Base-by-base conservation (phyloP, 1,140 invertebrate genomes). In the Drosophila arawakana region DNA sequence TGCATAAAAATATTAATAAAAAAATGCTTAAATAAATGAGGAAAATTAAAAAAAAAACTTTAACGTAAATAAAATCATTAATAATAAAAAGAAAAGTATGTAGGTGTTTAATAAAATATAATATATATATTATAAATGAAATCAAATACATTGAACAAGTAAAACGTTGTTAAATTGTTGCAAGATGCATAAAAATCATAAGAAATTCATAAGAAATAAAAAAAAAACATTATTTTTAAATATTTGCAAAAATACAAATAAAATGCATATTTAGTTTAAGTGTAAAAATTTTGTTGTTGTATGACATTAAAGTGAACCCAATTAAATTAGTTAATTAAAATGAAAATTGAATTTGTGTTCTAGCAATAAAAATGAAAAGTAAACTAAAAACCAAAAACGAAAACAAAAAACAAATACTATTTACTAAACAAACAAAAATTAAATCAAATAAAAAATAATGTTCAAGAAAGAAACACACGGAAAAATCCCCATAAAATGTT, bases 151-250 rank as follows among this genome's bases (percentile, higher is more conserved):
- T 73, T 85, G 68, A 86, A 68, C 65, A 90, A 86, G 80, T 90
- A 90, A 90, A 91, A 77, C 76, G 86, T 91, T 89, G 80, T 90
- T 90, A 84, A 91, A 91, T 86, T 90, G 80, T 86, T 86, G 83
- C 83, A 76, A 62, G 80, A 78, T 73, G 75, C 72, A 88, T 82
- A 77, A 82, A 80, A 67, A 86, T 76, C 84, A 30, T 30, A 88
- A 80, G 80, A 86, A 88, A 82, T 74, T 76, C 63, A 76, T 90
- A 81, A 80, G 85, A 61, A 70, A 85, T 85, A 75, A 75, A 81
- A 78, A 77, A 21, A 11, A 50, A 54, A 54, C n/a, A 68, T 85
- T 82, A 72, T 89, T 73, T 65, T 78, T 72, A 69, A 80, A 76
- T 67, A 73, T 72, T 76, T 80, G 58, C 68, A 59, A 59, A 72